Evolutionary conservation across 2,113 vertebrate species (phyloP), one percentile per base, ranked within the genome.

Genomic region (Tachuris rubrigastra): DNA sequence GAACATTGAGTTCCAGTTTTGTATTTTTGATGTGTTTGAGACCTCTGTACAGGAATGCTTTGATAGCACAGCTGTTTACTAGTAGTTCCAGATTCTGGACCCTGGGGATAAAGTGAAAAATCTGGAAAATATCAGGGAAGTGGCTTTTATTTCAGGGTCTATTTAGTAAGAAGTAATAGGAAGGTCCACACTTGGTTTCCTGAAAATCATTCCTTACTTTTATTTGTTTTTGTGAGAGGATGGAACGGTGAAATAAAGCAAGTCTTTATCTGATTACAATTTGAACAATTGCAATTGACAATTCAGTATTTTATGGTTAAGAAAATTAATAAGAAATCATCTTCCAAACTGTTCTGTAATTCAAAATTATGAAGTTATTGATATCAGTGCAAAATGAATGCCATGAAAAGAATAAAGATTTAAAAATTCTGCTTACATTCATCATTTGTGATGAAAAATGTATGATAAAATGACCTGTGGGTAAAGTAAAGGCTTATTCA

Each of bases 61-160:
- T 95, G 71, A 90, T 90, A 96, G 52, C 82, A 90, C 95, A 96
- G 90, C 59, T 96, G 95, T 81, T 96, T 93, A 79, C 52, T 80
- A 84, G 22, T 58, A 56, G 55, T 96, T 96, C 93, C 87, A 96
- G 47, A 74, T 80, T 77, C 37, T 65, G 75, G 41, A 77, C 65
- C 66, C 18, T 37, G 15, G 87, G 59, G 56, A 96, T 55, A 41
- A 95, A 95, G 49, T 55, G 31, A 60, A 77, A 92, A 91, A 17
- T 59, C 85, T 93, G 82, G 75, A 95, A 19, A 71, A 67, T 27
- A 67, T 90, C 35, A 77, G 42, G 42, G 39, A 87, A 89, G 31
- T 66, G 3, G 1, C 17, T 35, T 73, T 79, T 83, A 80, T 79
- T 88, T 93, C 50, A 74, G 50, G 6, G 5, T 62, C 37, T 63